phyloP scores from a whole-genome alignment of 1,140 invertebrate species.

The Scaptomyza hsui region DNA sequence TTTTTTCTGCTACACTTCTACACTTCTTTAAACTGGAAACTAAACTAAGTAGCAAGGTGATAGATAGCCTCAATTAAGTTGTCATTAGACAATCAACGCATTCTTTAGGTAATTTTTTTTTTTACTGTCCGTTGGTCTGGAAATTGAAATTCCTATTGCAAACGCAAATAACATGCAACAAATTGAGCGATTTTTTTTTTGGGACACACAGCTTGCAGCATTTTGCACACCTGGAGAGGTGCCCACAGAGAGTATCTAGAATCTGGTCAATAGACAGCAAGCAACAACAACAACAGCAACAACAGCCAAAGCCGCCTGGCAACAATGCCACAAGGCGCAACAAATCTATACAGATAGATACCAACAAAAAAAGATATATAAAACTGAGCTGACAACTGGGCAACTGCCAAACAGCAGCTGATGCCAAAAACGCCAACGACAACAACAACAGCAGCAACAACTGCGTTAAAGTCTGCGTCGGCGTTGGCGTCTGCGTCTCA shows the following conservation, averaged over 20 bases:
- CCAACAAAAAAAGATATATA: conserved; percentile 14
- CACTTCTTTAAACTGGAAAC: conserved; percentile 36
- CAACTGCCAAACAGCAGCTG: conserved; percentile 43
- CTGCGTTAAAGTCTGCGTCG: conserved; percentile 22
- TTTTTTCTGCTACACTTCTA: no score
- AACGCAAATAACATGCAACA: conserved; percentile 57
- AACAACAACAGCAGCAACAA: no score
- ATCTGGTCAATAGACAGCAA: conserved; percentile 49
- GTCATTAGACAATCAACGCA: conserved; percentile 40
- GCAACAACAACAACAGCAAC: conserved; percentile 3
- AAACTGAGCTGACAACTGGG: conserved; percentile 39
- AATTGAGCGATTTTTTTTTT: conserved; percentile 45
- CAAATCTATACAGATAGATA: conserved; percentile 56
- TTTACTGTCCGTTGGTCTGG: conserved; percentile 39
- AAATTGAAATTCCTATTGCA: conserved; percentile 33
- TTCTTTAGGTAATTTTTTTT: conserved; percentile 19
- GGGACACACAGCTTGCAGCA: conserved; percentile 61
- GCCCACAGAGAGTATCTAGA: conserved; percentile 65
- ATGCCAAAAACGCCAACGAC: conserved; percentile 23
- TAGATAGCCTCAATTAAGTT: conserved; percentile 78
- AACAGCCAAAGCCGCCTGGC: conserved; percentile 35
- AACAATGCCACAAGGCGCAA: conserved; percentile 53
- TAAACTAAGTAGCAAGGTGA: conserved; percentile 65
- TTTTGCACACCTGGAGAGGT: conserved; percentile 72
- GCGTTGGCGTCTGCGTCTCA: conserved; percentile 36